Evolutionary conservation across 1,140 invertebrate genomes (phyloP).

Genomic region (Magallana ariakensis): DNA sequence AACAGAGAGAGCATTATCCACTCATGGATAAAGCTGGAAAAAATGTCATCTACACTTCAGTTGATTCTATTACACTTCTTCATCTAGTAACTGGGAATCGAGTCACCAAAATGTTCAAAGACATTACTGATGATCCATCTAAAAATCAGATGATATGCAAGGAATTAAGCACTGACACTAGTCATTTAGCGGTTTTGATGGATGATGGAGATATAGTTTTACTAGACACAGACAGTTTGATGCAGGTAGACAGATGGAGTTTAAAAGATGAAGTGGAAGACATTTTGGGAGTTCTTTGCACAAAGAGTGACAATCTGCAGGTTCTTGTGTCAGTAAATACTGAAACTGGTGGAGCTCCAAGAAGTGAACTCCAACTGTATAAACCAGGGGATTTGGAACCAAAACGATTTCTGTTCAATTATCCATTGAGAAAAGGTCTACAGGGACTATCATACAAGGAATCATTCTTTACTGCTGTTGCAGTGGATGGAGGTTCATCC

Average conservation of each 20-base stretch:
- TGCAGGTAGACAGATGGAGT: conserved; percentile 36
- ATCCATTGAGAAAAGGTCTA: neutral
- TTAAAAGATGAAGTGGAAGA: conserved; percentile 40
- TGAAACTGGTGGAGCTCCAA: conserved; percentile 24
- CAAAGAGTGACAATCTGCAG: conserved; percentile 29
- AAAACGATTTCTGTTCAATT: neutral
- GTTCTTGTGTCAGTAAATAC: conserved; percentile 27
- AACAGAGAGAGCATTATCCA: conserved; percentile 3
- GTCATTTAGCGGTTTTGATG: conserved; percentile 44
- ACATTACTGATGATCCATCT: neutral
- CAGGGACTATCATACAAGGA: conserved; percentile 23
- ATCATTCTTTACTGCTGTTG: neutral
- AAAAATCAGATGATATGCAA: conserved; percentile 19
- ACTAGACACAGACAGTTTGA: conserved; percentile 42
- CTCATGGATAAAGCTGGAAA: conserved; percentile 42
- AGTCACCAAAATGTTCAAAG: conserved; percentile 3
- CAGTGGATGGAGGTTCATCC: conserved; percentile 13
- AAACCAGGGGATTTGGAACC: neutral
- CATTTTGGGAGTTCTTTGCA: conserved; percentile 44
- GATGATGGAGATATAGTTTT: conserved; percentile 40
- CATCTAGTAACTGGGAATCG: neutral
- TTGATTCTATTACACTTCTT: neutral
- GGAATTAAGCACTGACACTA: conserved; percentile 30
- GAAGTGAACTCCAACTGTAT: neutral
- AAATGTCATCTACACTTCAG: conserved; percentile 25